Base-by-base conservation (phyloP, 2,797 vertebrate genomes). In the Hippopotamyrus pictus region DNA sequence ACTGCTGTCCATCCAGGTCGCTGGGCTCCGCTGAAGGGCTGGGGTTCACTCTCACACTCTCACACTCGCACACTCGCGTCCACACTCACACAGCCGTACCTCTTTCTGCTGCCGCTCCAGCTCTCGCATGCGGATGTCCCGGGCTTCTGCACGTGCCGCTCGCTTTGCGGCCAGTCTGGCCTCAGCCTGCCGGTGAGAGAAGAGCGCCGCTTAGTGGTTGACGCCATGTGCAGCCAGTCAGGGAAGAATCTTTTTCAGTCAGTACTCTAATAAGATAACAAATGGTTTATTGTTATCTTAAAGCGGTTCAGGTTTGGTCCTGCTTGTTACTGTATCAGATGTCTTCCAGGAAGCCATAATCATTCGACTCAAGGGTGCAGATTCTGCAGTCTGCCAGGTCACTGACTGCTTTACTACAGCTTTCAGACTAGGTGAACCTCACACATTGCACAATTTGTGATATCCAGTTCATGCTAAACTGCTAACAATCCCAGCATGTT, bases 81-180 rank as follows among this genome's bases (percentile, higher is more conserved):
- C 88, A 92, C 65, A 91, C 76, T 88, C 83, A 48, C 51, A 73
- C 53, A 79, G 22, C 53, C 29, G 65, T 97, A 99, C 98, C 98
- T 99, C 98, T 96, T 97, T 99, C 84, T 99, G 98, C 73, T 99
- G 99, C 46, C 98, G 95, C 88, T 99, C 98, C 92, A 99, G 95
- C 93, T 99, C 99, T 93, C 96, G 96, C 98, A 99, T 99, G 86
- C 98, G 97, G 91, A 99, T 99, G 91, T 99, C 98, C 93, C 99
- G 97, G 87, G 99, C 99, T 94, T 99, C 99, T 12, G 98, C 99
- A 87, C 99, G 96, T 51, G 99, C 99, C 14, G 98, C 98, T 89
- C 98, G 95, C 92, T 99, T 99, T 3, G 99, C 98, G 88, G 98
- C 98, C 89, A 99, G 96, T 91, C 98, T 96, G 85, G 99, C 98